These are phyloP conservation scores for Coleophora flavipennella DNA, from an alignment of 2,888 invertebrate species.

Conservation along the genomic window DNA sequence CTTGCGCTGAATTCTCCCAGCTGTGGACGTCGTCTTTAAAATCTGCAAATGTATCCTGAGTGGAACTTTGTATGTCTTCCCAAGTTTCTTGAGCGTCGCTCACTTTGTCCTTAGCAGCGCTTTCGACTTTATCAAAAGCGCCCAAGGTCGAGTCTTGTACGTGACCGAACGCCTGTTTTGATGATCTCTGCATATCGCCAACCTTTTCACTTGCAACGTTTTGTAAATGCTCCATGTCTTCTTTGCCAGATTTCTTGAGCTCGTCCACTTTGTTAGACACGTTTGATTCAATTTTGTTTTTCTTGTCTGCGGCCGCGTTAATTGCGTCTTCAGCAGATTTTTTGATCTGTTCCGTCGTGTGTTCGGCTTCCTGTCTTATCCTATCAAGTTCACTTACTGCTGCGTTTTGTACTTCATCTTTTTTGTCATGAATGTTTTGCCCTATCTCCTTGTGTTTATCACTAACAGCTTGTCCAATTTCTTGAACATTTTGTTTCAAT, in stretches of 20 bases:
- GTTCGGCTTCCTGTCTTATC: conserved; percentile 58
- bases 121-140: conserved; percentile 63
- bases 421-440: conserved; percentile 21
- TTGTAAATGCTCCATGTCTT: conserved; percentile 34
- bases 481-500: conserved; percentile 9
- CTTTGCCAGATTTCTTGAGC: conserved; percentile 29
- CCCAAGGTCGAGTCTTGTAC: conserved; percentile 59
- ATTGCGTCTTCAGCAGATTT: conserved; percentile 52
- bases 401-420: conserved; percentile 30
- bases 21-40: conserved; percentile 53
- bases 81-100: conserved; percentile 48
- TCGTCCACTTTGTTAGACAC: conserved; percentile 30
- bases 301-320: conserved; percentile 46
- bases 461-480: conserved; percentile 12
- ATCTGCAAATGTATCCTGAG: conserved; percentile 57
- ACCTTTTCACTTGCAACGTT: conserved; percentile 30
- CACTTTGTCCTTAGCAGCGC: conserved; percentile 59
- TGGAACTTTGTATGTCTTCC: conserved; percentile 58
- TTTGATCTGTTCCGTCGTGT: conserved; percentile 58
- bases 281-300: conserved; percentile 37
- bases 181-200: conserved; percentile 38
- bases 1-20: conserved; percentile 54
- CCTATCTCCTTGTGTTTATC: conserved; percentile 23
- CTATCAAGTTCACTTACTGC: conserved; percentile 43
- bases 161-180: conserved; percentile 49